phyloP scores from a whole-genome alignment of 2,797 vertebrate genomes.

The Silurus lanzhouensis region DNA sequence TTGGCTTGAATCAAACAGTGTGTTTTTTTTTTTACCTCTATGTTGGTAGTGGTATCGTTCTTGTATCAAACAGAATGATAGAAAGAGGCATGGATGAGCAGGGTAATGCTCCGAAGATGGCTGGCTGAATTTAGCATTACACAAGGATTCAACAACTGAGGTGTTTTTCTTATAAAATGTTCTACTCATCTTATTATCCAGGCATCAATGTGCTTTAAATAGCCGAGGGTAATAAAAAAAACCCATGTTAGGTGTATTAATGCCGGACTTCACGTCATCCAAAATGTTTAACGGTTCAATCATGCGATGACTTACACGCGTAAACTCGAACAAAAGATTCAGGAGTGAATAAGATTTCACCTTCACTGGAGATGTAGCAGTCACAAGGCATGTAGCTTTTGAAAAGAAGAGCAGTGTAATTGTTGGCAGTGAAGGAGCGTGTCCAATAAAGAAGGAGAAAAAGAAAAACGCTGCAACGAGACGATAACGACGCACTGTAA shows the following conservation, averaged over 20 bases:
- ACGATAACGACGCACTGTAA: constrained; percentile 26
- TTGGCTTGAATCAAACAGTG: too few species aligned
- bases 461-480: constrained; percentile 9
- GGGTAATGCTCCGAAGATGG: too few species aligned
- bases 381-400: neutral
- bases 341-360: neutral
- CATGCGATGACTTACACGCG: neutral
- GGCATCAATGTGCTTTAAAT: neutral
- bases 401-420: neutral
- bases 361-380: neutral
- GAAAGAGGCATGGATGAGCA: too few species aligned
- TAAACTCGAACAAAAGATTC: neutral
- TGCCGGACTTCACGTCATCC: too few species aligned
- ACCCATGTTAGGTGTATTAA: neutral
- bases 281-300: neutral
- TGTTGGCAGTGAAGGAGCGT: neutral
- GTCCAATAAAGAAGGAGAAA: constrained; percentile 19
- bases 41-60: neutral
- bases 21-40: too few species aligned
- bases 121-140: neutral
- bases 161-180: neutral
- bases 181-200: neutral
- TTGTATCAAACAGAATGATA: neutral
- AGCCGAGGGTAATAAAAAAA: neutral
- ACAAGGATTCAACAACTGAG: neutral